Evolutionary conservation across 2,888 invertebrate species (phyloP).

Genomic region (Nycteola revayana): DNA sequence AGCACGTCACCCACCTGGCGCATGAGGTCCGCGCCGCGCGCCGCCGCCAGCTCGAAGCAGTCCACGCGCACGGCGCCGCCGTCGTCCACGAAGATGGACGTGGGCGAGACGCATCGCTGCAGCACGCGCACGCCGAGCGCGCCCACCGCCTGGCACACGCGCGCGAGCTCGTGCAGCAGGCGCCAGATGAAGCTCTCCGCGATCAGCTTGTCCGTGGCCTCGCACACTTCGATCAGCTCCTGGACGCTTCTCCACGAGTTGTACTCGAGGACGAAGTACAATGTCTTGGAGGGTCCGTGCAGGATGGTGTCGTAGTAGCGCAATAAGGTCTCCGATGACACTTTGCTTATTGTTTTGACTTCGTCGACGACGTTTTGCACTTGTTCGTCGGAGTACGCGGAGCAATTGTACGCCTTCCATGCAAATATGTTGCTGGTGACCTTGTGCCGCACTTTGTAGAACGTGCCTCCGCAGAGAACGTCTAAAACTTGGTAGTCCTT

Average conservation of each 20-base stretch:
- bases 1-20: slow-evolving; percentile 61
- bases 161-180: slow-evolving; percentile 62
- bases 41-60: slow-evolving; percentile 55
- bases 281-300: slow-evolving; percentile 69
- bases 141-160: slow-evolving; percentile 53
- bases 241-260: slow-evolving; percentile 63
- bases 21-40: slow-evolving; percentile 36
- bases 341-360: slow-evolving; percentile 67
- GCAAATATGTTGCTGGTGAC: slow-evolving; percentile 75
- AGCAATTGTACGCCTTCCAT: slow-evolving; percentile 76
- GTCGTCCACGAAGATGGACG: slow-evolving; percentile 59
- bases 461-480: slow-evolving; percentile 72
- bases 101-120: slow-evolving; percentile 52
- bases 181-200: slow-evolving; percentile 70
- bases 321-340: slow-evolving; percentile 57
- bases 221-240: slow-evolving; percentile 55
- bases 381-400: slow-evolving; percentile 64
- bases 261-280: slow-evolving; percentile 74
- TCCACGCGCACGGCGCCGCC: slow-evolving; percentile 62
- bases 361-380: slow-evolving; percentile 68
- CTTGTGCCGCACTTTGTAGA: slow-evolving; percentile 80
- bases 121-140: slow-evolving; percentile 49
- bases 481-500: slow-evolving; percentile 77
- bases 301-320: slow-evolving; percentile 72
- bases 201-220: slow-evolving; percentile 52